Conservation (phyloP, 2,113 vertebrate species). For the Nyctibius bracteatus region DNA sequence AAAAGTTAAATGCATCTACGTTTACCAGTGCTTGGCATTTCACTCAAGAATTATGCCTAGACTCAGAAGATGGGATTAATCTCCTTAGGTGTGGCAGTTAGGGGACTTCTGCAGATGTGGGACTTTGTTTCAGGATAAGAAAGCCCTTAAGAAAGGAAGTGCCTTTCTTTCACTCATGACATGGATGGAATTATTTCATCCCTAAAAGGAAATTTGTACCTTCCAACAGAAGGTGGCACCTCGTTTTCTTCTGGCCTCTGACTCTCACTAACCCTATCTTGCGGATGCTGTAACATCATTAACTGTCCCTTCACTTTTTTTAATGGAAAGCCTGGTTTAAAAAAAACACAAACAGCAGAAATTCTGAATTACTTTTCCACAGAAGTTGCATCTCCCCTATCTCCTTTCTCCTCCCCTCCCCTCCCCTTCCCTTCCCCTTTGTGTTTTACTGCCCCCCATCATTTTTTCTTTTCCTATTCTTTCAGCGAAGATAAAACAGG, state of each 20-base stretch:
- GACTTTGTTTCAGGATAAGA: neutral
- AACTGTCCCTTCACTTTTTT: neutral
- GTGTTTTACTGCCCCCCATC: neutral
- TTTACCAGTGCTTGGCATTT: neutral
- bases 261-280: neutral
- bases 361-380: neutral
- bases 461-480: neutral
- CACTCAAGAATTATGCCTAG: neutral
- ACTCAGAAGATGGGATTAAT: neutral
- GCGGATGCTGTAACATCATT: accelerated
- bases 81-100: neutral
- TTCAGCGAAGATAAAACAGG: neutral
- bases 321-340: neutral
- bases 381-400: neutral
- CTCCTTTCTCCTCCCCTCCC: neutral
- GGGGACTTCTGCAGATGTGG: neutral
- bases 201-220: neutral
- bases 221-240: neutral
- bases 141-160: neutral
- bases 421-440: neutral
- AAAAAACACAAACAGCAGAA: accelerated
- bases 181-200: neutral
- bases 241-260: neutral
- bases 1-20: neutral
- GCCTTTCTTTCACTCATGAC: neutral